Evolutionary conservation across 2,888 invertebrate genomes (phyloP).

Genomic region (Disparrhopalites patrizii): DNA sequence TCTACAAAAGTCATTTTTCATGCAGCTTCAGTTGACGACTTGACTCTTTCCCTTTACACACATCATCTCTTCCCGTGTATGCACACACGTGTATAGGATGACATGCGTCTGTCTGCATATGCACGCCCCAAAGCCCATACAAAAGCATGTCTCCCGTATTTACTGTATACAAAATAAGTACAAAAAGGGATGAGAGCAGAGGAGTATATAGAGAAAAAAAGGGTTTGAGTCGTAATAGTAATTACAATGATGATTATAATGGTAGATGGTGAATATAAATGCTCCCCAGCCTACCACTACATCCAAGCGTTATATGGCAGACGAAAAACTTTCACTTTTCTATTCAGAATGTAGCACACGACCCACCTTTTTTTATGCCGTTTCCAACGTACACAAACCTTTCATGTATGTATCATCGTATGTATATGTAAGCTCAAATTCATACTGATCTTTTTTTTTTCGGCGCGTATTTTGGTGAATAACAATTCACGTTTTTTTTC

Average conservation of each 20-base stretch:
- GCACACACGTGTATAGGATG: too few species aligned
- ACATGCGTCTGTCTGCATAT: not conserved
- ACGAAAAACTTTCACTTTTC: conserved; percentile 23
- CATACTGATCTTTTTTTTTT: too few species aligned
- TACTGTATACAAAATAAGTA: not conserved
- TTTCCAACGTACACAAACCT: not conserved
- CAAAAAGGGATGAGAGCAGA: not conserved
- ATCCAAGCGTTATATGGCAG: conserved; percentile 10
- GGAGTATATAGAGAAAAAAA: too few species aligned
- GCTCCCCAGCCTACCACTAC: too few species aligned
- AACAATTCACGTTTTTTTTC: too few species aligned
- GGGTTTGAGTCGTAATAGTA: conserved; percentile 9
- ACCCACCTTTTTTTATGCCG: conserved; percentile 26
- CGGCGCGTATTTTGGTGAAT: too few species aligned
- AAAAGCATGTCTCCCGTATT: too few species aligned
- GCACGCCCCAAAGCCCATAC: not conserved
- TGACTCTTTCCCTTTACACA: not conserved
- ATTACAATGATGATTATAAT: conserved; percentile 9
- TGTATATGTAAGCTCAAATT: not conserved
- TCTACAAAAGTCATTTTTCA: too few species aligned
- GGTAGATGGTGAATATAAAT: conserved; percentile 21
- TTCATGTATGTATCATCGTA: not conserved
- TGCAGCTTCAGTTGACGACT: too few species aligned
- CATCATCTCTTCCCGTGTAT: too few species aligned
- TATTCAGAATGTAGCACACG: conserved; percentile 27